Conservation (phyloP, 2,113 vertebrate species). For the Pomatorhinus ruficollis region DNA sequence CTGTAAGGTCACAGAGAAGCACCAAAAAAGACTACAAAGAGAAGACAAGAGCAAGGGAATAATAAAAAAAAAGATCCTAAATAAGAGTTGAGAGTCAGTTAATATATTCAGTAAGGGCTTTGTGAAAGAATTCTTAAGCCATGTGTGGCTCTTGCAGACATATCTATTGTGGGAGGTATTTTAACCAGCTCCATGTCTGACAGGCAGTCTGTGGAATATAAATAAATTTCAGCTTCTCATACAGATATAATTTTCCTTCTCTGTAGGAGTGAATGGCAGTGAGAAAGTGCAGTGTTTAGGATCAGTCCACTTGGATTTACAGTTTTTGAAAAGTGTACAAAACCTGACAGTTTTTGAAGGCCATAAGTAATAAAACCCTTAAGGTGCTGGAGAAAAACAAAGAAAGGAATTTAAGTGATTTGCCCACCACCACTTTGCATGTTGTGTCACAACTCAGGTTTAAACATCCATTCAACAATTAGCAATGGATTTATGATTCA, state of each 20-base stretch:
- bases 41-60: background rate
- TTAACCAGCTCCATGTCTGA: background rate
- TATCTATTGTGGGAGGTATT: background rate
- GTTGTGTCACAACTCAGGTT: background rate
- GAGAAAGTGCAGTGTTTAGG: background rate
- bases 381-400: fast-evolving
- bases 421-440: background rate
- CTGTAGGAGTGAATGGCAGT: background rate
- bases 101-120: background rate
- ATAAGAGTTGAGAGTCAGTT: background rate
- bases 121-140: background rate
- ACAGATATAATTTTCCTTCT: background rate
- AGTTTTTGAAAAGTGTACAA: background rate
- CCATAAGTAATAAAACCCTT: background rate
- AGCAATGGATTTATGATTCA: background rate
- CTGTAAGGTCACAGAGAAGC: background rate
- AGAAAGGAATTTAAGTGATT: background rate
- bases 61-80: background rate
- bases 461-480: background rate
- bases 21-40: background rate
- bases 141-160: background rate
- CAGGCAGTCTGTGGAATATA: background rate
- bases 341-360: background rate
- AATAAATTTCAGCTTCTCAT: background rate
- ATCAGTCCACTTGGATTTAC: background rate